Percentiles rank a stretch among this genome's conserved stretches.
Conservation (phyloP, 2,113 vertebrate genomes). For the Himantopus leucocephalus region DNA sequence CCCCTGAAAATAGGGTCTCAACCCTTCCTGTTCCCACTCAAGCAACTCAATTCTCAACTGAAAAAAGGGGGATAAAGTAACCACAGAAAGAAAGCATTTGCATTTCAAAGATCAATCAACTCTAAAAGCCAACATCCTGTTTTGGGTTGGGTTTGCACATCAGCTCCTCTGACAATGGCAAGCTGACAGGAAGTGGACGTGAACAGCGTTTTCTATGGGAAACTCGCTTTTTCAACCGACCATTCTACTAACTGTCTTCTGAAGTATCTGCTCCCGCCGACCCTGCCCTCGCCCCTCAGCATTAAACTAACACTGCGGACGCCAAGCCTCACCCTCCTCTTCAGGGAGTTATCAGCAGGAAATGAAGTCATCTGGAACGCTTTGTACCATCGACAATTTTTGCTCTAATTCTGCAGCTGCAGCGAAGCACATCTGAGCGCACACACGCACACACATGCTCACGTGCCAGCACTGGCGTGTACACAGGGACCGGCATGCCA, state of each 20-base stretch:
- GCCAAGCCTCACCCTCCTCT: conserved; percentile 45
- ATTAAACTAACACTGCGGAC: not conserved
- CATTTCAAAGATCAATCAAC: conserved; percentile 48
- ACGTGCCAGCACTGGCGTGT: not conserved
- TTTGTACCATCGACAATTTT: conserved; percentile 23
- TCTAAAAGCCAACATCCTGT: conserved; percentile 73
- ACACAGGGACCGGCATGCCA: fast-evolving
- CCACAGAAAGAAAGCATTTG: not conserved
- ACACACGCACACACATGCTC: not conserved
- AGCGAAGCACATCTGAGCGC: not conserved
- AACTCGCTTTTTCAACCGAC: not conserved
- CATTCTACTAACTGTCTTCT: not conserved
- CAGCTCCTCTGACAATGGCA: conserved; percentile 2
- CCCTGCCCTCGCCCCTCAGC: not conserved
- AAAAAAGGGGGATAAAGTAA: not conserved
- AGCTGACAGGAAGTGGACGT: conserved; percentile 54
- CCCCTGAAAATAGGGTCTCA: not conserved
- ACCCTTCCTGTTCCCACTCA: not conserved
- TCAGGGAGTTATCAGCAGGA: conserved; percentile 68
- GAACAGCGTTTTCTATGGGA: not conserved
- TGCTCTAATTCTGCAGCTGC: conserved; percentile 69
- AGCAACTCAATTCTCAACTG: not conserved
- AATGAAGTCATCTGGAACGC: conserved; percentile 68
- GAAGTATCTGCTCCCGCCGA: not conserved
- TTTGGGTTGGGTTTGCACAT: conserved; percentile 46